Conservation (phyloP, 2,113 vertebrate species). For the Ameiurus melas region DNA sequence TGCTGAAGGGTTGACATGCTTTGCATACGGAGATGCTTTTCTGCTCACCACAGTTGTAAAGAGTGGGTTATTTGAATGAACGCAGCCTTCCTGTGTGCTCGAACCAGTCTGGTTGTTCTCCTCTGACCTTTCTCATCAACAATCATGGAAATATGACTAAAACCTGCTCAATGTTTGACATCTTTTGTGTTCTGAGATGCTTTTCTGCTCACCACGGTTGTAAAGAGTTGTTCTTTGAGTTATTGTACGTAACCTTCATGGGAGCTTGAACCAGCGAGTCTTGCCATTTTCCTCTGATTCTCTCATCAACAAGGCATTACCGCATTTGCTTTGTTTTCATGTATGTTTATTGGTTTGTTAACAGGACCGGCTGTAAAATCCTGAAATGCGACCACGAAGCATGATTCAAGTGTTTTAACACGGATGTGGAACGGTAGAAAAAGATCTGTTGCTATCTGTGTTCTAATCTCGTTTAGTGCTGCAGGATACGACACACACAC, state of each 20-base stretch:
- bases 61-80: background rate
- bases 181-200: background rate
- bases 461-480: background rate
- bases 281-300: background rate
- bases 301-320: background rate
- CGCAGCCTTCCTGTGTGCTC: background rate
- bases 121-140: too few species aligned
- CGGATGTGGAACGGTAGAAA: background rate
- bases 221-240: background rate
- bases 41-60: background rate
- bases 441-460: constrained; percentile 8
- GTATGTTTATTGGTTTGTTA: background rate
- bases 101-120: background rate
- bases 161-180: too few species aligned
- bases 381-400: background rate
- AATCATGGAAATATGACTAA: background rate
- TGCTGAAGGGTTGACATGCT: background rate
- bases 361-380: background rate
- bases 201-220: background rate
- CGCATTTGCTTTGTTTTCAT: background rate
- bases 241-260: background rate
- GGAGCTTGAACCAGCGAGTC: background rate
- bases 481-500: background rate
- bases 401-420: constrained; percentile 13
- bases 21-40: background rate